Percentiles rank a stretch among this genome's conserved stretches.
phyloP scores from a whole-genome alignment of 2,888 invertebrate species.

The Pollenia labialis region DNA sequence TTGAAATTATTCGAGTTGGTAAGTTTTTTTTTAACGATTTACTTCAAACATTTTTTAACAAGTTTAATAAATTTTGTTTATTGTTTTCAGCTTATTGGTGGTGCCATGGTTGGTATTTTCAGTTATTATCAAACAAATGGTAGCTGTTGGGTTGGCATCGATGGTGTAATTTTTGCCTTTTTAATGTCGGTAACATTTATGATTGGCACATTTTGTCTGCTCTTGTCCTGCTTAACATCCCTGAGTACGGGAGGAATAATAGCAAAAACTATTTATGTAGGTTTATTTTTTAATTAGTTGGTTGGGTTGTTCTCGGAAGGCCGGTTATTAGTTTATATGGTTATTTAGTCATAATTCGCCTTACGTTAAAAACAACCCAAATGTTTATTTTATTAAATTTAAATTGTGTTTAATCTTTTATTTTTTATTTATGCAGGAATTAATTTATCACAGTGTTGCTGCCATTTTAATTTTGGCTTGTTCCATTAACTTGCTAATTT shows the following conservation, averaged over 20 bases:
- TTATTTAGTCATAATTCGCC: too few relatives aligned
- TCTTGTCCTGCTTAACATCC: slow-evolving; percentile 90
- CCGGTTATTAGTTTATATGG: too few relatives aligned
- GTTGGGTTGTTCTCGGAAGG: too few relatives aligned
- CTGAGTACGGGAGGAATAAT: slow-evolving; percentile 92
- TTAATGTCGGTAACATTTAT: slow-evolving; percentile 91
- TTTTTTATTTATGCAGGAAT: slow-evolving; percentile 86
- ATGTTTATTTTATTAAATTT: too few relatives aligned
- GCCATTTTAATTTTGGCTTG: slow-evolving; percentile 90
- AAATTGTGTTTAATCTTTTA: neutral
- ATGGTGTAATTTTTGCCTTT: slow-evolving; percentile 80
- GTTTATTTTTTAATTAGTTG: slow-evolving; percentile 65
- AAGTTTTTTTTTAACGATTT: slow-evolving; percentile 73
- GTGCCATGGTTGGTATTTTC: slow-evolving; percentile 88
- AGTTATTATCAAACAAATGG: slow-evolving; percentile 58
- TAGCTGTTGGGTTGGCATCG: slow-evolving; percentile 22
- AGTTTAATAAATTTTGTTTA: neutral
- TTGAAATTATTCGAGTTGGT: slow-evolving; percentile 93
- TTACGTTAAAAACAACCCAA: too few relatives aligned
- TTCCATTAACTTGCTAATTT: slow-evolving; percentile 88
- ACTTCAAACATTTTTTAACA: neutral
- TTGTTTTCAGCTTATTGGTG: slow-evolving; percentile 87
- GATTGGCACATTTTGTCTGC: slow-evolving; percentile 90
- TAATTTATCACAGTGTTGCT: slow-evolving; percentile 91
- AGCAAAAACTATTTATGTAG: slow-evolving; percentile 87